Conservation (phyloP, 2,888 invertebrate species). For the Fragum whitleyi region DNA sequence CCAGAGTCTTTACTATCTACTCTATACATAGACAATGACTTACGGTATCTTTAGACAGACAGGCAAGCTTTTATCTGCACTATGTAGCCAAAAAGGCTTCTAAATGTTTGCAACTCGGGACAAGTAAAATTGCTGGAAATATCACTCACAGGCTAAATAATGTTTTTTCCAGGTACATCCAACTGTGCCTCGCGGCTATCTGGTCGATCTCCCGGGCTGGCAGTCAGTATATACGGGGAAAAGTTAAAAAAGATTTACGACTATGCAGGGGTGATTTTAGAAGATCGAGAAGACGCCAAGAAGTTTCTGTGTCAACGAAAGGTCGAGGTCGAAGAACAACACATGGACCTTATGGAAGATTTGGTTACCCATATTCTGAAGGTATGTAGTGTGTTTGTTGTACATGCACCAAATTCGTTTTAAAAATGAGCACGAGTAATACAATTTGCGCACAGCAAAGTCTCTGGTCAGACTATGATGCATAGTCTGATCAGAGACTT, state of each 20-base stretch:
- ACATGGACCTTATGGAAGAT: slow-evolving; percentile 51
- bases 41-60: too few relatives aligned
- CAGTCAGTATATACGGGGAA: slow-evolving; percentile 19
- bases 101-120: too few relatives aligned
- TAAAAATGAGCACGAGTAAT: background rate
- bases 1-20: too few relatives aligned
- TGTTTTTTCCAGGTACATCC: slow-evolving; percentile 11
- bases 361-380: slow-evolving; percentile 40
- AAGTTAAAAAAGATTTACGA: slow-evolving; percentile 51
- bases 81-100: too few relatives aligned
- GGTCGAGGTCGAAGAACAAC: slow-evolving; percentile 37
- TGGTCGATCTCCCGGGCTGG: background rate
- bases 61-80: too few relatives aligned
- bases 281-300: slow-evolving; percentile 52
- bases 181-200: background rate
- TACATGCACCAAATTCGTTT: background rate
- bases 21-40: too few relatives aligned
- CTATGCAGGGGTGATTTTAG: slow-evolving; percentile 51
- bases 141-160: too few relatives aligned
- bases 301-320: slow-evolving; percentile 36
- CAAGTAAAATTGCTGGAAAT: too few relatives aligned
- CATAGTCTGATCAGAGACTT: too few relatives aligned
- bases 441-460: background rate
- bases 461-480: background rate
- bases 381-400: slow-evolving; percentile 21